phyloP scores from a whole-genome alignment of 2,797 vertebrate genomes.

The Parauchenoglanis punctatus region DNA sequence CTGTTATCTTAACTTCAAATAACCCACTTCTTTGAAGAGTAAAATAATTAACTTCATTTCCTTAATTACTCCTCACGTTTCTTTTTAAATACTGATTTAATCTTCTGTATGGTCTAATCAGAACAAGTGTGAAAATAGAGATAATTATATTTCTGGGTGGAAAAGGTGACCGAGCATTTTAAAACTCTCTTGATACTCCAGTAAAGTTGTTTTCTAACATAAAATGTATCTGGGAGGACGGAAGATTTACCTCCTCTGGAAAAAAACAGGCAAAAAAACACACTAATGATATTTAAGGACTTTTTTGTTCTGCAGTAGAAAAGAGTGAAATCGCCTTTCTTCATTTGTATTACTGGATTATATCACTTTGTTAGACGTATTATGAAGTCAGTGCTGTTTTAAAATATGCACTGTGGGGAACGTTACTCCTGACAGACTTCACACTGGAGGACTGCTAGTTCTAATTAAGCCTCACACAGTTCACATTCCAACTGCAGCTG shows the following conservation, averaged over 20 bases:
- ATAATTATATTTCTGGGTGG: not conserved
- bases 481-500: conserved; percentile 56
- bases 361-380: conserved; percentile 30
- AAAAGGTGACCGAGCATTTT: not conserved
- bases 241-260: not conserved
- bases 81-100: not conserved
- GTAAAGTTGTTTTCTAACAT: not conserved
- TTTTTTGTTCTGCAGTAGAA: conserved; percentile 18
- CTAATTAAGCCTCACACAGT: conserved; percentile 56
- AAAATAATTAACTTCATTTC: not conserved
- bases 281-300: not conserved
- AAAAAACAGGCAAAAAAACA: not conserved
- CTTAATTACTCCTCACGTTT: conserved; percentile 9
- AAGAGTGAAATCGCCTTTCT: not conserved
- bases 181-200: not conserved
- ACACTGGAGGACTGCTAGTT: conserved; percentile 48
- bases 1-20: conserved; percentile 44
- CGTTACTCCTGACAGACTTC: conserved; percentile 51
- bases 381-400: conserved; percentile 30
- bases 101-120: not conserved
- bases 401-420: conserved; percentile 45
- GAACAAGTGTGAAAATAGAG: not conserved
- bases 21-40: not conserved
- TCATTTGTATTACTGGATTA: conserved; percentile 11
- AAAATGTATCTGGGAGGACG: not conserved